Evolutionary conservation across 2,113 vertebrate genomes (phyloP), one percentile per base, ranked within the genome.

Genomic region (Aspiorhynchus laticeps): DNA sequence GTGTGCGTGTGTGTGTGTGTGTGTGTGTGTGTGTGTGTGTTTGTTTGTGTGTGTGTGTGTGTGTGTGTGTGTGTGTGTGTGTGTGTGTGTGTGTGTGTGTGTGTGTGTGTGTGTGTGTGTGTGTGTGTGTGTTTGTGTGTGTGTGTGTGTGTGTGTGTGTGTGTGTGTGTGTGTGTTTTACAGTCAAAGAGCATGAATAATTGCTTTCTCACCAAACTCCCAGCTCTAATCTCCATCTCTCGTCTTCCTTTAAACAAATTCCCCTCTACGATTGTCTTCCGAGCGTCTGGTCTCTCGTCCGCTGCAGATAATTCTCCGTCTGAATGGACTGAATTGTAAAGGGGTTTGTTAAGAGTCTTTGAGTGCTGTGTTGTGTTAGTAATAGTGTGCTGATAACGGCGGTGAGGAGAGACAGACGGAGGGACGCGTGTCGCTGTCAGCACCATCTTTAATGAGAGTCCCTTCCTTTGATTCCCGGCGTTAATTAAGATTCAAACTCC

Each of bases 401-500:
- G 46, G 56, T 24, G 43, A 53, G 36, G 6, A 46, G 73, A 51
- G 69, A 67, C 15, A 46, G 11, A 5, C 15, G 21, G 69, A 75
- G 41, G 15, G 63, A 33, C 36, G 38, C 10, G 71, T 14, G 71
- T 15, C 5, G 7, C 38, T 12, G 11, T 41, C 21, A 26, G 26
- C 26, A 46, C 26, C 5, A 14, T 65, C 74, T 76, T 84, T 89
- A 92, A 92, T 89, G 77, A 90, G 85, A 84, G 83, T 88, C 78
- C 53, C 19, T 87, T 81, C 6, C 73, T 75, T 14, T 75, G 71
- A 74, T 74, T 75, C 5, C 59, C 53, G 83, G 85, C 71, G 51
- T 88, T 90, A 90, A 89, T 91, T 86, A 90, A 88, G 74, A 69
- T 46, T 38, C 4, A n/a, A 63, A 33, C 63, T 74, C 85, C 41